Evolutionary conservation across 2,888 invertebrate species (phyloP).

Genomic region (Tolmerus cingulatus): DNA sequence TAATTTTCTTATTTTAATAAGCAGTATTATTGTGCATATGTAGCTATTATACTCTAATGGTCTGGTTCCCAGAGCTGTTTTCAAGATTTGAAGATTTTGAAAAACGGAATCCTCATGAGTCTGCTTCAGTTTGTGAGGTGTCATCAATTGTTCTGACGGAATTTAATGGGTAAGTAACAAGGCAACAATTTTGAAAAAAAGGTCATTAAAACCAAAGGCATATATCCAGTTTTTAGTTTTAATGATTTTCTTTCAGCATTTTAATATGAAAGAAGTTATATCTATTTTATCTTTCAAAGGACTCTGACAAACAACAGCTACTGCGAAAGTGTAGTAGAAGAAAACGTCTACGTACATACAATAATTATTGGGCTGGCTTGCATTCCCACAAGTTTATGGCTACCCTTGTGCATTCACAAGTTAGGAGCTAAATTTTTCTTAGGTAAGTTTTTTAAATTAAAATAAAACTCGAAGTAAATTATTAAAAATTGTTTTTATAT

Average conservation of each 20-base stretch:
- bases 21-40: not conserved
- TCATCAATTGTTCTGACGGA: slow-evolving; percentile 70
- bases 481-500: not conserved
- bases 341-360: slow-evolving; percentile 77
- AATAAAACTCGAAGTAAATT: not conserved
- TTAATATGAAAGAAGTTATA: not conserved
- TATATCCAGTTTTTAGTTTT: too few relatives aligned
- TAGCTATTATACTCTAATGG: slow-evolving; percentile 90
- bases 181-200: too few relatives aligned
- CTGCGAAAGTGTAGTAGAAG: slow-evolving; percentile 65
- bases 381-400: slow-evolving; percentile 80
- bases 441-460: slow-evolving; percentile 63
- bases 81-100: slow-evolving; percentile 83
- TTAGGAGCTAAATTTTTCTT: slow-evolving; percentile 84
- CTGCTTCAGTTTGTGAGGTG: slow-evolving; percentile 80
- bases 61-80: slow-evolving; percentile 92
- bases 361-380: slow-evolving; percentile 82
- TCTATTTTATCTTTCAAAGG: not conserved
- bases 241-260: too few relatives aligned
- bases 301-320: not conserved
- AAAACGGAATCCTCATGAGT: slow-evolving; percentile 67
- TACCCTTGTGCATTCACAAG: slow-evolving; percentile 80
- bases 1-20: not conserved
- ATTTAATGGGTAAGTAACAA: slow-evolving; percentile 53
- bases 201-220: too few relatives aligned